phyloP scores from a whole-genome alignment of 2,888 invertebrate genomes.

The Drosophila longiperda region DNA sequence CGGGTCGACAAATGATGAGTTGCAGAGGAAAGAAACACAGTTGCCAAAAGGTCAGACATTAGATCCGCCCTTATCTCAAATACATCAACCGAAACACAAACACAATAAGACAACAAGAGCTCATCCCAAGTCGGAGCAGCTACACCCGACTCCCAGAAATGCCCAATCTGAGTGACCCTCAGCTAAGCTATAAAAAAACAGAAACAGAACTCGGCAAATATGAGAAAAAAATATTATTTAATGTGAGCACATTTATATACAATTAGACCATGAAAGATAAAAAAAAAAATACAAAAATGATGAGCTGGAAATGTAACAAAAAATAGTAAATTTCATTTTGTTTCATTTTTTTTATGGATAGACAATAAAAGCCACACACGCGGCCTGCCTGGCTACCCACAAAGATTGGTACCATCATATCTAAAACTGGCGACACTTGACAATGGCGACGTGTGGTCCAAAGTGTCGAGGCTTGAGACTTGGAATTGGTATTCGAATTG shows the following conservation, averaged over 20 bases:
- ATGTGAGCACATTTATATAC: conserved; percentile 59
- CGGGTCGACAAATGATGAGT: conserved; percentile 10
- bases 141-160: conserved; percentile 15
- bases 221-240: conserved; percentile 13
- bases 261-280: conserved; percentile 67
- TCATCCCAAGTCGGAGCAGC: conserved; percentile 12
- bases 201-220: conserved; percentile 24
- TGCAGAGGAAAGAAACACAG: neutral
- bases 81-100: conserved; percentile 27
- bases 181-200: conserved; percentile 35
- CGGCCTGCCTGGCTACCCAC: conserved; percentile 36
- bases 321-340: conserved; percentile 64
- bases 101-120: conserved; percentile 20
- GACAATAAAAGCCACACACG: conserved; percentile 76
- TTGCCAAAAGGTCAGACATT: conserved; percentile 26
- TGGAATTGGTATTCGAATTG: conserved; percentile 11
- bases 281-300: conserved; percentile 40
- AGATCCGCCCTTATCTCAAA: conserved; percentile 41
- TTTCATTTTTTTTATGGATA: conserved; percentile 62
- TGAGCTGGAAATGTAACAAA: conserved; percentile 72
- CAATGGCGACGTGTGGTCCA: conserved; percentile 75
- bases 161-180: conserved; percentile 34
- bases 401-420: conserved; percentile 72
- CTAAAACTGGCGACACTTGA: conserved; percentile 69
- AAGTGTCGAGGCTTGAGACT: conserved; percentile 23